Evolutionary conservation across 2,888 invertebrate species (phyloP).

Genomic region (Apodemia zela): DNA sequence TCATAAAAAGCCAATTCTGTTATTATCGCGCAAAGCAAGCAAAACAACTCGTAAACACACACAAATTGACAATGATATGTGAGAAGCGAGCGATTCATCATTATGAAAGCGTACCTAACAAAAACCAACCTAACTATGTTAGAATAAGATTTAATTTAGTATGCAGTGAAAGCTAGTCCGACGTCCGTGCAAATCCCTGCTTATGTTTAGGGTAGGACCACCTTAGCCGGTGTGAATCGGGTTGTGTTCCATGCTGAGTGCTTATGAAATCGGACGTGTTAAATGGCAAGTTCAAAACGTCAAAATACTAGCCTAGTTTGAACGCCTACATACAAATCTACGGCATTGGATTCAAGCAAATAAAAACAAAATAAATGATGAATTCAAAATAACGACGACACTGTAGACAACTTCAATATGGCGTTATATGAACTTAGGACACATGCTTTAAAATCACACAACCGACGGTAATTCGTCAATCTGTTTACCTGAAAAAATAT

Average conservation of each 20-base stretch:
- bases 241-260: conserved; percentile 59
- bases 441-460: conserved; percentile 2
- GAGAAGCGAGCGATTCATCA: conserved; percentile 72
- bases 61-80: conserved; percentile 64
- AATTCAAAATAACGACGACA: not conserved
- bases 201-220: conserved; percentile 40
- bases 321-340: conserved; percentile 6
- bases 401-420: not conserved
- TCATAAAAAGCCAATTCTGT: conserved; percentile 35
- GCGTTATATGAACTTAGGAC: not conserved
- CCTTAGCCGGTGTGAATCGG: conserved; percentile 77
- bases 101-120: conserved; percentile 70
- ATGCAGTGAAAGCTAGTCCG: conserved; percentile 57
- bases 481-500: conserved; percentile 19
- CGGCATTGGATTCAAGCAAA: conserved; percentile 12
- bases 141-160: conserved; percentile 44
- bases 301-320: conserved; percentile 7
- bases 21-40: conserved; percentile 67
- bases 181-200: conserved; percentile 42
- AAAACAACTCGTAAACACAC: conserved; percentile 69
- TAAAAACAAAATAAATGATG: conserved; percentile 6
- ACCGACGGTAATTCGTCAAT: conserved; percentile 1
- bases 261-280: conserved; percentile 51
- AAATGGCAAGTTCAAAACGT: conserved; percentile 21
- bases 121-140: conserved; percentile 49